Conservation (phyloP, 2,113 vertebrate species). For the Alligator mississippiensis region DNA sequence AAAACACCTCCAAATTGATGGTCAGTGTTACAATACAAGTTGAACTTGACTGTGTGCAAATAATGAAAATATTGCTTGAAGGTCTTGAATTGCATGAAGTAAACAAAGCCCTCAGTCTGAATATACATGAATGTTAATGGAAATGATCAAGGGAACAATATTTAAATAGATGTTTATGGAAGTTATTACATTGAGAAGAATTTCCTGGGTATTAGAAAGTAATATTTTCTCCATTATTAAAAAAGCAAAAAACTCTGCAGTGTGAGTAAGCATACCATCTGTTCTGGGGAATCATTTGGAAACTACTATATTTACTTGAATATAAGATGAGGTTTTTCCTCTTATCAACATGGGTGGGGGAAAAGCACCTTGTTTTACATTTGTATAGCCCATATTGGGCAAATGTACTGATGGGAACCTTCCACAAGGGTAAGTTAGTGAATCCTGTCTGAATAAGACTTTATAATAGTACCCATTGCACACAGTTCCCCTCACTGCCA, state of each 20-base stretch:
- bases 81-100: neutral
- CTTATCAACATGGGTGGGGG: too few relatives aligned
- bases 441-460: too few relatives aligned
- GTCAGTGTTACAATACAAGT: fast-evolving
- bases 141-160: neutral
- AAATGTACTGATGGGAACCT: too few relatives aligned
- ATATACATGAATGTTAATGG: neutral
- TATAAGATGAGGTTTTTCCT: too few relatives aligned
- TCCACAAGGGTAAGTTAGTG: too few relatives aligned
- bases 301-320: neutral
- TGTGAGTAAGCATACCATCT: neutral
- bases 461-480: too few relatives aligned
- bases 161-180: neutral
- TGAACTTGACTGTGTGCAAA: neutral
- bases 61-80: slow-evolving; percentile 37
- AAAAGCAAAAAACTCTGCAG: neutral
- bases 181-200: slow-evolving; percentile 2
- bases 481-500: too few relatives aligned
- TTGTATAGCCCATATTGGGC: too few relatives aligned
- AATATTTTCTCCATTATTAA: neutral
- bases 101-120: neutral
- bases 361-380: too few relatives aligned
- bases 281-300: neutral
- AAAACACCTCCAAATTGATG: neutral
- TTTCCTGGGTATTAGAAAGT: neutral